Evolutionary conservation across 2,797 vertebrate species (phyloP), one percentile per base, ranked within the genome.

Genomic region (Cynopterus sphinx): DNA sequence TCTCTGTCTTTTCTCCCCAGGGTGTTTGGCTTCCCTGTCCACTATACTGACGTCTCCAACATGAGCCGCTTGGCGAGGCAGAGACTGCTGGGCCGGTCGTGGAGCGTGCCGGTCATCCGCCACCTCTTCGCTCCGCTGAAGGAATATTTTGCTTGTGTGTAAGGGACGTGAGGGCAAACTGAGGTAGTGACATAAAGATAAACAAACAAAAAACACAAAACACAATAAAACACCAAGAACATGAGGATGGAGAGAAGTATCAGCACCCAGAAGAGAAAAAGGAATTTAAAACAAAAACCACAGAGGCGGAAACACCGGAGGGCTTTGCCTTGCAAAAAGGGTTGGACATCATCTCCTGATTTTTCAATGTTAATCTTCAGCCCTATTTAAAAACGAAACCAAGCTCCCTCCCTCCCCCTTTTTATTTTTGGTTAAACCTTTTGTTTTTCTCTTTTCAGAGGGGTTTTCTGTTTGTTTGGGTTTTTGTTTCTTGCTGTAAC

Each of bases 1-100:
- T 59, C 43, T 74, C 57, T 68, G 82, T 22, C 63, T 73, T 51
- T 36, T 12, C 68, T 90, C 96, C 75, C 0, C 98, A 99, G 99
- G 99, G 98, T 99, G 82, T 99, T 99, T 22, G 99, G 99, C 96
- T 99, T 99, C 98, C 99, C 99, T 15, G 99, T 99, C 98, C 99
- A 99, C 98, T 99, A 99, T 98, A 99, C 99, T 2, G 99, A 99
- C 49, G 99, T 99, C 97, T 99, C 99, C 98, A 99, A 99, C 99
- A 99, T 99, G 99, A 99, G 99, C 98, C 99, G 99, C 95, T 99
- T 99, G 99, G 99, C 99, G 61, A 99, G 99, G 98, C 99, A 99
- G 98, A 99, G 99, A 99, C 99, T 99, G 96, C 99, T 99, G 97
- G 99, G 99, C 97, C 98, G 99, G 91, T 99, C 99, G 12, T 99